Evolutionary conservation across 2,797 vertebrate species (phyloP), one percentile per base, ranked within the genome.

Genomic region (Anomalospiza imberbis): DNA sequence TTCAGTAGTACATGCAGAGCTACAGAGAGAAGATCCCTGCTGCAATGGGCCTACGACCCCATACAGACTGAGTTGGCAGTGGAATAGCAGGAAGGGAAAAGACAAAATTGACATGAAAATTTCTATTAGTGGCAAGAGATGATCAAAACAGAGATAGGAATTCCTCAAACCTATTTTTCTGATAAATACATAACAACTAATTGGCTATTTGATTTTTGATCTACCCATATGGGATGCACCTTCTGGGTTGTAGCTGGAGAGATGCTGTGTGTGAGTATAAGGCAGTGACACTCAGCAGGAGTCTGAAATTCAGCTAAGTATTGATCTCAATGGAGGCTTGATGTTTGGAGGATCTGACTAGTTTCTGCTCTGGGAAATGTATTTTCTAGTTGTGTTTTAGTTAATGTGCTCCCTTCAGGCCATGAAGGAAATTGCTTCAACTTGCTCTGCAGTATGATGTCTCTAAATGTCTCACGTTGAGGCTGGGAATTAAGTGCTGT

Each of bases 321-420:
- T 57, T 34, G 5, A 6, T 54, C 42, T 61, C 38, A 72, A 1
- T 0, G 0, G 34, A 63, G 7, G 3, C 22, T 84, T 9, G 1
- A 3, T 57, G 11, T 51, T 70, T 74, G 53, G 8, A 38, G 31
- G 10, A 57, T 25, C 22, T 63, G 38, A 18, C 5, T 4, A 15
- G 4, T 63, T 71, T 60, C 57, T 76, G 12, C 17, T 84, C 42
- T 34, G n/a, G 21, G 11, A 85, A 55, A 53, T 60, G 13, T 15
- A 14, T 63, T 60, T 90, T 63, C 29, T 92, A 42, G 40, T n/a
- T 71, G 25, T 32, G 31, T 8, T 78, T 78, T 75, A 70, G 36
- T 82, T 79, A 45, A 53, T 61, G 31, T 79, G 7, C 10, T 90
- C 32, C 34, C 45, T 87, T 26, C 32, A 53, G 73, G 26, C 40